Evolutionary conservation across 23 tunicate species (phyloP), one percentile per base, ranked within the genome.

Genomic region (Aplidium turbinatum): DNA sequence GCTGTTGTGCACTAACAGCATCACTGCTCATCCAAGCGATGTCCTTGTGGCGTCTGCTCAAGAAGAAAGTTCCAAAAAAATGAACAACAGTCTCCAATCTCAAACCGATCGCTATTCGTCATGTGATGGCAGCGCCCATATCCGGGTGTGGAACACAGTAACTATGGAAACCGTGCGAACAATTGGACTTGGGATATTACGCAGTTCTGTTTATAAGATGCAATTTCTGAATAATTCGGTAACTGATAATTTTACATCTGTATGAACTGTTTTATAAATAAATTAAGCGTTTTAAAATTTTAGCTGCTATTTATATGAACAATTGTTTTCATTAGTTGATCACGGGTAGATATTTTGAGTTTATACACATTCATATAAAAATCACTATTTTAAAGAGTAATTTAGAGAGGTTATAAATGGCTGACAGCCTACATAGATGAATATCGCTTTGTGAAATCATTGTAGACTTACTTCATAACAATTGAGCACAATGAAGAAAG

Each of bases 141-240:
- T 88, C 27, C 81, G 96, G 0, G 83, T 88, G 62, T 88, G 96
- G 96, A 70, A 75, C 19, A 20, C 31, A 0, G 48, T 47, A 32
- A 81, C 73, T 1, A 32, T 88, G 69, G 85, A 77, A 69, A 88
- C 96, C 2, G 2, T 88, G 26, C 72, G 51, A 36, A 62, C 76
- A n/a, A 74, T 88, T 28, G 96, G 96, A 16, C 35, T 60, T 16
- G 96, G 96, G 39, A 75, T 79, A 24, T 23, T 88, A 2, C 71
- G 80, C 33, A 29, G 48, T 33, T 72, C 72, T 1, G 67, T 88
- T 20, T 77, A 78, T 31, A 88, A 66, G 70, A 76, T 88, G 96
- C 82, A 84, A 27, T 88, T 88, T 58, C 75, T 88, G 33, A 80
- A 80, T 34, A 45, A 47, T 33, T 50, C 33, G 66, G 94, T 87